phyloP scores from a whole-genome alignment of 2,797 vertebrate species.

The Helarctos malayanus region DNA sequence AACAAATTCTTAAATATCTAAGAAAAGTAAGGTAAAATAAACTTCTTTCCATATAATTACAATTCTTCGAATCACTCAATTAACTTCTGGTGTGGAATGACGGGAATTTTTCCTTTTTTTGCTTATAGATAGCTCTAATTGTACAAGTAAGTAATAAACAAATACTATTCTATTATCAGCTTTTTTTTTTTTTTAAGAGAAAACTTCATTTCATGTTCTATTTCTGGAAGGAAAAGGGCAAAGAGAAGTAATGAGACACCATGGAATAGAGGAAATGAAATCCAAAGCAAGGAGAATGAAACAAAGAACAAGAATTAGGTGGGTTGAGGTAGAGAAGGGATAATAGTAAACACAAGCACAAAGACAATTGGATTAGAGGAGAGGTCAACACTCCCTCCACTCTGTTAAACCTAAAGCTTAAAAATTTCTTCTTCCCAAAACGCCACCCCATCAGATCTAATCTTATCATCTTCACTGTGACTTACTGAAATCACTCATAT shows the following conservation, averaged over 20 bases:
- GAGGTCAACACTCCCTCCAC: background rate
- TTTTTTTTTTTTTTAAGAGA: background rate
- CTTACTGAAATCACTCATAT: background rate
- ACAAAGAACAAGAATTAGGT: background rate
- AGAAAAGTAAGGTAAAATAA: slow-evolving; percentile 26
- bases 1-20: slow-evolving; percentile 8
- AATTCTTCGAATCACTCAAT: background rate
- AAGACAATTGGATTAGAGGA: background rate
- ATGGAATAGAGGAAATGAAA: background rate
- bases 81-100: background rate
- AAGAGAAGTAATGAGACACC: background rate
- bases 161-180: background rate
- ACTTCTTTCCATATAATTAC: background rate
- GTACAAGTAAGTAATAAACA: background rate
- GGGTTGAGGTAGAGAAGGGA: background rate
- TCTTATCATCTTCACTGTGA: background rate
- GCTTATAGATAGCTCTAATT: background rate
- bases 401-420: background rate
- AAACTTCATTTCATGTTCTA: background rate
- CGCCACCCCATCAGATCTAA: background rate
- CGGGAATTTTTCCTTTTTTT: background rate
- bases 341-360: background rate
- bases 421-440: background rate
- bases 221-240: background rate
- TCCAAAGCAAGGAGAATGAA: background rate